These are phyloP conservation scores for Acanthiza pusilla DNA, from an alignment of 2,797 vertebrate genomes.

Conservation along the genomic window DNA sequence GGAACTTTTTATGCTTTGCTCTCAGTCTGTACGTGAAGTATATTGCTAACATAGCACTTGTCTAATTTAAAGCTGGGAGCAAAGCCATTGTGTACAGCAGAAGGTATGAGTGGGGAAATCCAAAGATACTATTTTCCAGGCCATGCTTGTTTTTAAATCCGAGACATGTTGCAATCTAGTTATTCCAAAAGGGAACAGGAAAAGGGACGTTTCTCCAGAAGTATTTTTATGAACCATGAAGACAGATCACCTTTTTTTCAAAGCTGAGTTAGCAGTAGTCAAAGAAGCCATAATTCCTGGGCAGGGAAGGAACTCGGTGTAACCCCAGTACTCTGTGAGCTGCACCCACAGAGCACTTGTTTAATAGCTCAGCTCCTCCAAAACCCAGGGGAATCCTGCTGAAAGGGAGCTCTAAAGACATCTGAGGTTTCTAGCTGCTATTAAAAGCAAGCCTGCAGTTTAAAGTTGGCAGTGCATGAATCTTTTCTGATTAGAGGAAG, in stretches of 20 bases:
- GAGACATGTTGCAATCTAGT: background rate
- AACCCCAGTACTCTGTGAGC: background rate
- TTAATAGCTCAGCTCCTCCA: background rate
- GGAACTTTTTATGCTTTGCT: background rate
- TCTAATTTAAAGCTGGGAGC: slow-evolving; percentile 30
- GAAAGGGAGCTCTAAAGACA: background rate
- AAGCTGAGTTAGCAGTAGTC: slow-evolving; percentile 28
- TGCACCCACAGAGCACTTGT: background rate
- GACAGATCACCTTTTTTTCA: slow-evolving; percentile 15
- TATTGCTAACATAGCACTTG: background rate
- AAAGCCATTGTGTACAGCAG: slow-evolving; percentile 22
- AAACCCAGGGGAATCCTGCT: background rate
- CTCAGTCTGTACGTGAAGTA: background rate
- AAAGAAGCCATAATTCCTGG: background rate
- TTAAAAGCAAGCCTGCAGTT: slow-evolving; percentile 29
- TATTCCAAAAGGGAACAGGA: background rate
- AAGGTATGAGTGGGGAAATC: slow-evolving; percentile 14
- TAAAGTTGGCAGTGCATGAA: background rate
- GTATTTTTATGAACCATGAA: slow-evolving; percentile 10
- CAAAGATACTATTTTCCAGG: slow-evolving; percentile 25
- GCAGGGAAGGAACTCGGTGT: background rate
- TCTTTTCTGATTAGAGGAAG: slow-evolving; percentile 30
- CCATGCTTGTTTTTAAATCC: slow-evolving; percentile 26
- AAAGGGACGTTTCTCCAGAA: slow-evolving; percentile 18
- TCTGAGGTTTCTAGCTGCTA: background rate